Conservation (phyloP, 2,113 vertebrate genomes). For the Psammodynastes pulverulentus region DNA sequence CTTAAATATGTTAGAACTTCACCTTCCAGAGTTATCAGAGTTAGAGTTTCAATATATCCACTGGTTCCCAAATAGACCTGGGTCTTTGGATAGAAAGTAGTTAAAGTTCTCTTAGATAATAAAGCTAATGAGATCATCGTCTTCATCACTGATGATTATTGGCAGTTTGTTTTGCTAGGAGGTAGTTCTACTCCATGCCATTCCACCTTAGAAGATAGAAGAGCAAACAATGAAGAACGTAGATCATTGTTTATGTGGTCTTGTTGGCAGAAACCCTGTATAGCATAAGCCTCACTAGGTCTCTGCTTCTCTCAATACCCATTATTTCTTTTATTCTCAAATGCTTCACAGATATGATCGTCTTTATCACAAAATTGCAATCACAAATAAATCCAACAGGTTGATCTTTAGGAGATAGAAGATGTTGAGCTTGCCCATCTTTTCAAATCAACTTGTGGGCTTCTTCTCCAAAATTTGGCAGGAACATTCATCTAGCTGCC, state of each 20-base stretch:
- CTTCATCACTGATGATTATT: neutral
- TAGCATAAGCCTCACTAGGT: neutral
- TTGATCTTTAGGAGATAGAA: neutral
- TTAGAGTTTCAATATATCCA: neutral
- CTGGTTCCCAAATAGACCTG: neutral
- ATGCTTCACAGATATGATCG: neutral
- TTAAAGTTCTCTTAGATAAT: neutral
- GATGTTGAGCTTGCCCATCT: neutral
- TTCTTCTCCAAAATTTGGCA: neutral
- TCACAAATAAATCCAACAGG: neutral
- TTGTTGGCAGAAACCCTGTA: neutral
- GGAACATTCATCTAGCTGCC: neutral
- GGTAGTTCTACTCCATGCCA: neutral
- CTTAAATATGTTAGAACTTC: neutral
- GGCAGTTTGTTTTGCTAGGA: neutral
- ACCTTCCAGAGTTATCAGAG: neutral
- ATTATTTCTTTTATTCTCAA: neutral
- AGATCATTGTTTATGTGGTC: neutral
- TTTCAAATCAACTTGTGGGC: neutral
- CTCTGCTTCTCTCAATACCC: neutral
- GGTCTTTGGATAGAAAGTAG: neutral
- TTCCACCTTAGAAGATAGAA: neutral
- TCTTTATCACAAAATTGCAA: neutral
- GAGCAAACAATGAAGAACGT: neutral
- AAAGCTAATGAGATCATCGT: neutral